Base-by-base conservation (phyloP, 2,797 vertebrate species). In the Betta splendens region DNA sequence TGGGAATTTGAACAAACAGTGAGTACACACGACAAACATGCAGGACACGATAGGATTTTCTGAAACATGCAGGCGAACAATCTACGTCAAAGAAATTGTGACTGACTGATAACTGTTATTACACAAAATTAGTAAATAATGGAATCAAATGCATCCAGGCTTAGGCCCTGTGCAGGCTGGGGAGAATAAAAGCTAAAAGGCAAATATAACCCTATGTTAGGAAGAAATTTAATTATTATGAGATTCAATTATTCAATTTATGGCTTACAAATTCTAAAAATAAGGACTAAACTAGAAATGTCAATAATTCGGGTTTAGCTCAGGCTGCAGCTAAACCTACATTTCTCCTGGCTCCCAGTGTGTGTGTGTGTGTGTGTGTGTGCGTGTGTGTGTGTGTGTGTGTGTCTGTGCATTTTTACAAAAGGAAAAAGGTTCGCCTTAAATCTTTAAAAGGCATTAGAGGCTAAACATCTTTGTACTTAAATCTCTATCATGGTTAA, bases 81-180 rank as follows among this genome's bases (percentile, higher is more conserved):
- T 18, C 7, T 3, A 22, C 4, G 15, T 18, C 2, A 18, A 35
- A 32, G 8, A 49, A 64, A 56, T 21, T 47, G 4, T 51, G 12
- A 32, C n/a, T n/a, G n/a, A n/a, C n/a, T n/a, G n/a, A 18, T 61
- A 64, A 18, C 3, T 48, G 16, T 2, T 22, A 4, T 48, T 47
- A 6, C 69, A 40, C 37, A 69, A 4, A 48, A 28, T 16, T 17
- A 23, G 47, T 20, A 58, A 65, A 22, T 43, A 43, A 43, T 58
- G 49, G n/a, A 21, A 50, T 35, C 29, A 71, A 69, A 81, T 66
- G 50, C 61, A 74, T 18, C 38, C 72, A 79, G 64, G 68, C 43
- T 75, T 67, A 89, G 88, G 88, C 87, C 88, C 77, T 73, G 55
- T 77, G 62, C 68, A 75, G 67, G 44, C 51, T 60, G 40, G 69